Evolutionary conservation across 2,113 vertebrate genomes (phyloP), one percentile per base, ranked within the genome.

Genomic region (Progne subis): DNA sequence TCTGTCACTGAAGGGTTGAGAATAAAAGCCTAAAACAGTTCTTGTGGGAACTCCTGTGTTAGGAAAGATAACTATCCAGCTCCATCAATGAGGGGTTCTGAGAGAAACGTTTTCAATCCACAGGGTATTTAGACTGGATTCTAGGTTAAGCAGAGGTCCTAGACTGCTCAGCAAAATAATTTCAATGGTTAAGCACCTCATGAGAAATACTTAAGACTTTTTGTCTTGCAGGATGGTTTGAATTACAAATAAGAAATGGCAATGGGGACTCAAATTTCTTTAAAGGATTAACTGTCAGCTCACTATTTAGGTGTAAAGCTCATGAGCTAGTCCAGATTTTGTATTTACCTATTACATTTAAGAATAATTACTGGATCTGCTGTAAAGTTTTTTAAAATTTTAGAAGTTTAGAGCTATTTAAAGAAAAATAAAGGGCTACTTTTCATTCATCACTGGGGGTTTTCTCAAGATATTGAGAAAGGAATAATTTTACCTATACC

Each of bases 131-230:
- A 86, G 67, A 43, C 34, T 77, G 75, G 78, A 95, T 85, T 90
- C 82, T 69, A 87, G 67, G 74, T 59, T 64, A 95, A 86, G 84
- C 31, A 90, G 59, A 80, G 87, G 50, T 90, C 92, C 84, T 80
- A 70, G 67, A 70, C 70, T 80, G 67, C 67, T 67, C 87, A 75
- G 55, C 46, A 92, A 91, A 81, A 74, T 59, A 47, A 81, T 82
- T 85, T 91, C 34, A 69, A 20, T 20, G 37, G 43, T 47, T 91
- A 86, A 72, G 29, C 21, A 86, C 32, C 69, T 86, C 64, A 68
- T 11, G 39, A 77, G 60, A 93, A 93, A 86, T 46, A 67, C 28
- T 67, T 67, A 37, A 74, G 56, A 34, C 43, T 56, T 82, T n/a
- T 53, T 3, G 2, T 61, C 76, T 70, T 86, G 70, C 71, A 74